These are phyloP conservation scores for Nibea coibor DNA, from an alignment of 2,113 vertebrate genomes.

Conservation along the genomic window DNA sequence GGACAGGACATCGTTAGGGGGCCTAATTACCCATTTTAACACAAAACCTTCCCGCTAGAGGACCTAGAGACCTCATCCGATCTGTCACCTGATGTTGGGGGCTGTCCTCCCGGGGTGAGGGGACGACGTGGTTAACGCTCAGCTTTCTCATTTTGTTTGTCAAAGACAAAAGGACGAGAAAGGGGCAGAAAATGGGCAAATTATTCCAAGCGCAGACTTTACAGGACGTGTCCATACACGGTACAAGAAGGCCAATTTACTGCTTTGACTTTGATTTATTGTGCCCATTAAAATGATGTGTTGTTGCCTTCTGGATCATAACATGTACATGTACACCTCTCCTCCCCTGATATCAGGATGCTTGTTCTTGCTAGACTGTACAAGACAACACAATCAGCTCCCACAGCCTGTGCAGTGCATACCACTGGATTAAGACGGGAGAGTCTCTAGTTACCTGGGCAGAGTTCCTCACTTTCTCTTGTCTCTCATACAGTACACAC, in stretches of 20 bases:
- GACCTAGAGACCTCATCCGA: no score
- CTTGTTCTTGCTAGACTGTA: neutral
- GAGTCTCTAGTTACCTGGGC: slow-evolving; percentile 54
- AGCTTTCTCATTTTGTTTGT: slow-evolving; percentile 12
- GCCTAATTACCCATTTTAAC: slow-evolving; percentile 3
- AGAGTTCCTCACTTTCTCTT: slow-evolving; percentile 31
- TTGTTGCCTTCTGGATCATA: slow-evolving; percentile 40
- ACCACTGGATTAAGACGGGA: slow-evolving; percentile 34
- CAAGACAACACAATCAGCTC: slow-evolving; percentile 35
- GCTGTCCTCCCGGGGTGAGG: neutral
- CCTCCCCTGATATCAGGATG: slow-evolving; percentile 23
- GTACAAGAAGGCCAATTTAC: slow-evolving; percentile 11
- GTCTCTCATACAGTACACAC: slow-evolving; percentile 42
- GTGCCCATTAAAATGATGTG: slow-evolving; percentile 36
- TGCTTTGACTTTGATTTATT: slow-evolving; percentile 41
- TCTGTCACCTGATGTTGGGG: neutral
- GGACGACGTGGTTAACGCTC: neutral
- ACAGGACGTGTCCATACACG: neutral
- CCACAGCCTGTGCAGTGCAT: slow-evolving; percentile 10
- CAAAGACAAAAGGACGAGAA: slow-evolving; percentile 6
- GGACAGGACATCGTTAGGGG: neutral
- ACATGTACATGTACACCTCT: slow-evolving; percentile 32
- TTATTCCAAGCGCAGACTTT: neutral
- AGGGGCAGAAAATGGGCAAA: neutral
- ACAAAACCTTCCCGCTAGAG: neutral